Evolutionary conservation across 2,113 vertebrate species (phyloP).

Genomic region (Oceanodroma tethys): DNA sequence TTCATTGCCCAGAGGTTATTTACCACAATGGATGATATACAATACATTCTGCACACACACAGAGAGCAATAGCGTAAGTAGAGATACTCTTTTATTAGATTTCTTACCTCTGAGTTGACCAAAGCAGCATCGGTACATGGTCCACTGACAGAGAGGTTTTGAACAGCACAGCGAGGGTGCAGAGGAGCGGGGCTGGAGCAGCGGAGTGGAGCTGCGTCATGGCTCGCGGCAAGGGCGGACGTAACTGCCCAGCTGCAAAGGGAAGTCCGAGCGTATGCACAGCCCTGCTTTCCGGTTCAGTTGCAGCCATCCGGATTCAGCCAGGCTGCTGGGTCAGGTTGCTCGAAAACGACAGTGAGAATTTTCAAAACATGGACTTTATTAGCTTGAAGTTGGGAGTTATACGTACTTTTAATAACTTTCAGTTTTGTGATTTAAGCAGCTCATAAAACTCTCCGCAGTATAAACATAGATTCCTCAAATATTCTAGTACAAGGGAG

Average conservation of each 20-base stretch:
- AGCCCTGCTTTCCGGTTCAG: neutral
- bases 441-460: neutral
- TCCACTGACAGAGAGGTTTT: rapidly evolving
- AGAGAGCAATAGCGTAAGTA: neutral
- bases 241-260: neutral
- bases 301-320: neutral
- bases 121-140: slow-evolving; percentile 64
- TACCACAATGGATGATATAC: neutral
- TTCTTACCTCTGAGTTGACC: slow-evolving; percentile 69
- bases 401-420: neutral
- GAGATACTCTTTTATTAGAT: neutral
- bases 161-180: neutral
- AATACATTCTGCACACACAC: rapidly evolving
- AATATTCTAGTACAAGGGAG: neutral
- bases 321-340: neutral
- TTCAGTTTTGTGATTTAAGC: neutral
- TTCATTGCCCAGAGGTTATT: neutral
- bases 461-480: neutral
- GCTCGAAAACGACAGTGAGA: neutral
- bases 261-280: neutral
- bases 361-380: neutral
- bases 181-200: neutral
- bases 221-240: rapidly evolving
- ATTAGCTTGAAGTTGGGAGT: neutral
- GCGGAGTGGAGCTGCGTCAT: neutral